Conservation (phyloP, 2,113 vertebrate genomes). For the Symphodus melops region DNA sequence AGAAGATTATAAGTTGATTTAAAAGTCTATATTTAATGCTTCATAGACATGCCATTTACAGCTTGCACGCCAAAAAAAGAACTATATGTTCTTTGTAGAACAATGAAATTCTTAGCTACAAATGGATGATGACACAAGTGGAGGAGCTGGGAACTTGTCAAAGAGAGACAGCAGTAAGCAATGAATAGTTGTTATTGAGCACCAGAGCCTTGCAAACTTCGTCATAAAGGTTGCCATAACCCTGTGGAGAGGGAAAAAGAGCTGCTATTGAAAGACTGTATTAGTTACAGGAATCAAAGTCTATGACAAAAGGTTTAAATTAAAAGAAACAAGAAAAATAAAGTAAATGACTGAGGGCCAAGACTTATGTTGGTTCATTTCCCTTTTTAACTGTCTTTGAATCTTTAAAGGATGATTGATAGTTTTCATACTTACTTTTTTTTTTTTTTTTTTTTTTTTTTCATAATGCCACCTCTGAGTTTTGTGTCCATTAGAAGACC, state of each 20-base stretch:
- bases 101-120: constrained; percentile 14
- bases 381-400: not conserved
- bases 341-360: constrained; percentile 33
- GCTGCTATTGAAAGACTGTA: constrained; percentile 48
- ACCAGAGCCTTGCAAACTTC: constrained; percentile 39
- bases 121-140: constrained; percentile 2
- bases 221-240: constrained; percentile 41
- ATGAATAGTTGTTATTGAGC: constrained; percentile 52
- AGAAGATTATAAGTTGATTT: not conserved
- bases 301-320: constrained; percentile 26
- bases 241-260: constrained; percentile 32
- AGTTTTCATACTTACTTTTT: no score
- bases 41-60: not conserved
- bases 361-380: constrained; percentile 2
- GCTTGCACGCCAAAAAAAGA: not conserved
- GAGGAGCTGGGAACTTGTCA: constrained; percentile 13
- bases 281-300: constrained; percentile 42
- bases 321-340: constrained; percentile 16
- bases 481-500: no score
- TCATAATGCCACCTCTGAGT: no score
- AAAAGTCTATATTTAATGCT: not conserved
- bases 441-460: no score
- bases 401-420: no score
- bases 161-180: constrained; percentile 34
- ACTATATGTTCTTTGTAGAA: constrained; percentile 28